Evolutionary conservation across 1,140 invertebrate species (phyloP).

Genomic region (Drosophila micromelanica): DNA sequence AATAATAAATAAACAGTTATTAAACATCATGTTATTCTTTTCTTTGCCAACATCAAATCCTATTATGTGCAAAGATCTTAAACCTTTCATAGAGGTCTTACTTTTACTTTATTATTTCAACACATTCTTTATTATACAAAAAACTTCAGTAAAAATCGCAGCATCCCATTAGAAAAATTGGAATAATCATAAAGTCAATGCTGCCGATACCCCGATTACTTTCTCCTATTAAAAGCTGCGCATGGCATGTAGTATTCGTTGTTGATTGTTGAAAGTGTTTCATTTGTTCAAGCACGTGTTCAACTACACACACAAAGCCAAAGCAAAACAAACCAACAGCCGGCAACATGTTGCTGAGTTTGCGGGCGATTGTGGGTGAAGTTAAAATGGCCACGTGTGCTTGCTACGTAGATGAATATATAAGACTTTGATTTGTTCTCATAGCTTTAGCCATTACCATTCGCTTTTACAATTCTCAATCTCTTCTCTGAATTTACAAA

Average conservation of each 20-base stretch:
- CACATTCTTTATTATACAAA: no score
- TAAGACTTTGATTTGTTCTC: conserved; percentile 9
- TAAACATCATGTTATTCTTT: no score
- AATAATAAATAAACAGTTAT: no score
- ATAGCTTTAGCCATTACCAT: no score
- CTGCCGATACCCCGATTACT: conserved; percentile 4
- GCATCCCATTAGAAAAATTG: not conserved
- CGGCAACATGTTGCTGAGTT: conserved; percentile 69
- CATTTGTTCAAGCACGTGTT: conserved; percentile 65
- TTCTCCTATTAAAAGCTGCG: conserved; percentile 49
- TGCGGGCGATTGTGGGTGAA: conserved; percentile 53
- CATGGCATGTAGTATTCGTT: conserved; percentile 43
- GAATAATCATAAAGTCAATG: not conserved
- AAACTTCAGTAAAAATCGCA: conserved; percentile 34
- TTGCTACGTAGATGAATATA: not conserved
- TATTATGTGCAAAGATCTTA: no score
- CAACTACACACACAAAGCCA: conserved; percentile 16
- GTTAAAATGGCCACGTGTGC: conserved; percentile 31
- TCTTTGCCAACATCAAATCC: no score
- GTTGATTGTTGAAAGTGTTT: conserved; percentile 62
- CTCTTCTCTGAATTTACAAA: no score
- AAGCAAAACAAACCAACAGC: not conserved
- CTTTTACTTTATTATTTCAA: no score
- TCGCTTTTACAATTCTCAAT: no score
- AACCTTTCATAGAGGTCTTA: no score